These are phyloP conservation scores for Lepidocyrtinus sp. DNA, from an alignment of 2,888 invertebrate genomes.

Conservation along the genomic window DNA sequence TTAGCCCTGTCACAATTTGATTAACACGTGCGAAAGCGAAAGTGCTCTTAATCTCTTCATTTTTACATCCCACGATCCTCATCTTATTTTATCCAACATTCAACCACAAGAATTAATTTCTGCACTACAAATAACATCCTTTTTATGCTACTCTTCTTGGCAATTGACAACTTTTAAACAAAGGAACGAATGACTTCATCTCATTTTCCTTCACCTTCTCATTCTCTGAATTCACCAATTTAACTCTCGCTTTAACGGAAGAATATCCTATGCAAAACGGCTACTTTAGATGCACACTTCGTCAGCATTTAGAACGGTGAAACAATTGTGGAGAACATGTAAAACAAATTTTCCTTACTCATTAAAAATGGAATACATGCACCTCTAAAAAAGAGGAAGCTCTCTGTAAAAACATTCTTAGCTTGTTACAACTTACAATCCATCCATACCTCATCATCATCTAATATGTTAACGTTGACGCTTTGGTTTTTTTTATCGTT, in stretches of 20 bases:
- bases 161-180: constrained; percentile 9
- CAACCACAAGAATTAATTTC: constrained; percentile 13
- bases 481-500: not conserved
- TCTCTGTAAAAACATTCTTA: not conserved
- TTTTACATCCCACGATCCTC: not conserved
- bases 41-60: not conserved
- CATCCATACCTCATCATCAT: constrained; percentile 17
- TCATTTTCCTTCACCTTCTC: not conserved
- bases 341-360: constrained; percentile 17
- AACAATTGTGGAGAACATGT: constrained; percentile 1
- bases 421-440: constrained; percentile 19
- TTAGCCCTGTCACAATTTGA: constrained; percentile 8
- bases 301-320: constrained; percentile 5
- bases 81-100: too few relatives aligned
- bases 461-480: constrained; percentile 17
- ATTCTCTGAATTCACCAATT: not conserved
- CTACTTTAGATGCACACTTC: not conserved
- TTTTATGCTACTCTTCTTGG: not conserved
- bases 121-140: constrained; percentile 11
- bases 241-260: not conserved
- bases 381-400: constrained; percentile 15
- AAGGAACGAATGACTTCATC: constrained; percentile 16
- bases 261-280: not conserved
- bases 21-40: not conserved
- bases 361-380: not conserved